Conservation (phyloP, 2,113 vertebrate species). For the Oryctolagus cuniculus region mOryCun1.1 NC_091445.1:19835501-19836000, state of each 20-base stretch:
- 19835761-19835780: background rate
- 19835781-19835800: background rate
- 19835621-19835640: background rate
- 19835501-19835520: background rate
- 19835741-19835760: background rate
- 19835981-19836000: background rate
- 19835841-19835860: background rate
- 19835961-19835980: background rate
- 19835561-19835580: background rate
- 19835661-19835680: background rate
- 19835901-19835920: background rate
- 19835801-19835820: background rate
- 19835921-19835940: background rate
- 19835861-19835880: background rate
- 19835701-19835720: background rate
- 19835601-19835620: background rate
- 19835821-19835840: background rate
- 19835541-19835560: background rate
- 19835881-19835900: background rate
- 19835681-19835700: background rate
- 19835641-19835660: conserved; percentile 11
- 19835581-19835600: background rate
- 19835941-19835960: background rate
- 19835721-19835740: background rate
- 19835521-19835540: background rate